Conservation (phyloP, 1,140 invertebrate species). For the Chironomus striatipennis region DNA sequence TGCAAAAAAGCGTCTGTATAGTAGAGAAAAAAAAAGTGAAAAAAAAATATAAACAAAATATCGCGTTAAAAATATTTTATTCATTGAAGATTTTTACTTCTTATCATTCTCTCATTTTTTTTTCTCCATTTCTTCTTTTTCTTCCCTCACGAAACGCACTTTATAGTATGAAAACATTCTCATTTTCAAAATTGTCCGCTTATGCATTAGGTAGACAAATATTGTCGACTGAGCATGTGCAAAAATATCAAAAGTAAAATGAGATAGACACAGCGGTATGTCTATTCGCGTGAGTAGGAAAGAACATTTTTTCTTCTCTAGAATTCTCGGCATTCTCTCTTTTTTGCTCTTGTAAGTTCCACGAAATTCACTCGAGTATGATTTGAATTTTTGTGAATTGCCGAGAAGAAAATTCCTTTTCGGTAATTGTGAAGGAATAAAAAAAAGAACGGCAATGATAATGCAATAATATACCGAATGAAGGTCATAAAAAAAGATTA, state of each 20-base stretch:
- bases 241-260: not conserved
- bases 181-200: not conserved
- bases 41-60: constrained; percentile 21
- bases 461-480: too few relatives aligned
- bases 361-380: too few relatives aligned
- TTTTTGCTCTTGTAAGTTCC: too few relatives aligned
- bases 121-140: not conserved
- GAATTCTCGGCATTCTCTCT: too few relatives aligned
- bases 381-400: too few relatives aligned
- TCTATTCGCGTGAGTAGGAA: not conserved
- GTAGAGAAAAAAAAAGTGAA: constrained; percentile 16
- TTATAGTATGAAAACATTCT: not conserved
- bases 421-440: too few relatives aligned
- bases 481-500: too few relatives aligned
- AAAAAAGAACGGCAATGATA: too few relatives aligned
- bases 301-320: not conserved
- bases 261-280: not conserved
- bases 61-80: constrained; percentile 23
- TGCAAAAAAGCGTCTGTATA: not conserved
- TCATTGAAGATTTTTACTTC: constrained; percentile 19
- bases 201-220: not conserved
- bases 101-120: not conserved
- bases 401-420: too few relatives aligned
- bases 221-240: not conserved
- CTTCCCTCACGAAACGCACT: not conserved